Base-by-base conservation (phyloP, 2,888 invertebrate species). In the Leucoptera coffeella region DNA sequence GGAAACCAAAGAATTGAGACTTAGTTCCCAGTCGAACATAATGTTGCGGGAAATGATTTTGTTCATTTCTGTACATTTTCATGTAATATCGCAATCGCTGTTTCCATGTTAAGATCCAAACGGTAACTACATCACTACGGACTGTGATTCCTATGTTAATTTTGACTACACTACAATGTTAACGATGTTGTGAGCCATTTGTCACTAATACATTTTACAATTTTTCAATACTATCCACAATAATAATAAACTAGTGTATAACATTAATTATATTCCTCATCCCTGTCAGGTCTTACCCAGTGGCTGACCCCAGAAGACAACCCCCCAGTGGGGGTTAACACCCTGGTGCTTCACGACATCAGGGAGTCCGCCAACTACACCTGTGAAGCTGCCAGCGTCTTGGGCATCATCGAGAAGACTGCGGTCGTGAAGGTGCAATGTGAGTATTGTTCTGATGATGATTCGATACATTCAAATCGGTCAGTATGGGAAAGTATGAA, bases 391-490 rank as follows among this genome's bases (percentile, higher is more conserved):
- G 87, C 90, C 28, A 94, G 94, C 45, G 91, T 90, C 10, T 77
- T 97, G 29, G 96, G 94, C 23, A 83, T 88, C 43, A 92, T 96
- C 34, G 93, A 94, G 48, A 78, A 85, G 3, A 78, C 82, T 1
- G 85, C 93, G 8, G 78, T 85, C 43, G 93, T 99, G 38, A 88
- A 90, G 77, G 96, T 97, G 38, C 93, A 95, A 80, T 93, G 96
- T 95, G 61, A 83, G 67, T 60, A 2, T 22, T 22, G 7, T 22
- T 22, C 4, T 10, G n/a, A n/a, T n/a, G n/a, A n/a, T n/a, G n/a
- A n/a, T n/a, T n/a, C n/a, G n/a, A n/a, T n/a, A n/a, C n/a, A n/a
- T n/a, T n/a, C n/a, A n/a, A n/a, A n/a, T n/a, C n/a, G n/a, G n/a
- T n/a, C n/a, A n/a, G n/a, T n/a, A n/a, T n/a, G n/a, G n/a, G n/a